These are phyloP conservation scores for Cephalopachus bancanus DNA, from an alignment of 2,797 vertebrate genomes.

Conservation along the genomic window DNA sequence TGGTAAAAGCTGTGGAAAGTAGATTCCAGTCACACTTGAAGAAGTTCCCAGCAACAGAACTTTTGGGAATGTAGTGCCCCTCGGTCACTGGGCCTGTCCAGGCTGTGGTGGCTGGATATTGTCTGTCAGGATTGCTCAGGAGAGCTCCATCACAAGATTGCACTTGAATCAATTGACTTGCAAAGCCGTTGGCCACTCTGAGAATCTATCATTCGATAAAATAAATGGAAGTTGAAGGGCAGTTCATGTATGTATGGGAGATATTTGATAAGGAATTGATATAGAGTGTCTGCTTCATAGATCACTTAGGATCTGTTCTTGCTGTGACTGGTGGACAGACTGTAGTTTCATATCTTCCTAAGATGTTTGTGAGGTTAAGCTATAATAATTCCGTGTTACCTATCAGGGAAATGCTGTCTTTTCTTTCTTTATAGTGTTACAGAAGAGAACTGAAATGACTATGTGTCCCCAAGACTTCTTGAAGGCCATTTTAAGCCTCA, in stretches of 20 bases:
- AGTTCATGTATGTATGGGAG: background rate
- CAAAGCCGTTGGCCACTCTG: background rate
- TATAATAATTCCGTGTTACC: background rate
- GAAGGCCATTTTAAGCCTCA: background rate
- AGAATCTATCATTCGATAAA: background rate
- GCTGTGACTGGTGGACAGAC: background rate
- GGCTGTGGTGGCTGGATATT: background rate
- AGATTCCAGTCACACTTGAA: background rate
- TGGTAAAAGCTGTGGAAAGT: background rate
- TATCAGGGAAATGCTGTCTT: background rate
- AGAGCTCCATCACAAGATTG: background rate
- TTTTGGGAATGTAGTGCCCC: background rate
- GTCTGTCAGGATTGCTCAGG: background rate
- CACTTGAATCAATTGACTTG: background rate
- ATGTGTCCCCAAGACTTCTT: background rate
- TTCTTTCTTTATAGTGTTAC: background rate
- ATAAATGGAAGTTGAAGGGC: background rate
- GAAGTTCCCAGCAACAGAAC: background rate
- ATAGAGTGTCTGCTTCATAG: too few species aligned
- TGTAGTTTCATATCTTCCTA: background rate
- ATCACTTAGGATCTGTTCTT: background rate
- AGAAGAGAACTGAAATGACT: slow-evolving; percentile 1
- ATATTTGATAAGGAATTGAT: background rate
- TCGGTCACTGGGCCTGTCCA: background rate
- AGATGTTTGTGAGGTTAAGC: background rate